Base-by-base conservation (phyloP, 1,140 invertebrate genomes). In the Drosophila santomea region DNA sequence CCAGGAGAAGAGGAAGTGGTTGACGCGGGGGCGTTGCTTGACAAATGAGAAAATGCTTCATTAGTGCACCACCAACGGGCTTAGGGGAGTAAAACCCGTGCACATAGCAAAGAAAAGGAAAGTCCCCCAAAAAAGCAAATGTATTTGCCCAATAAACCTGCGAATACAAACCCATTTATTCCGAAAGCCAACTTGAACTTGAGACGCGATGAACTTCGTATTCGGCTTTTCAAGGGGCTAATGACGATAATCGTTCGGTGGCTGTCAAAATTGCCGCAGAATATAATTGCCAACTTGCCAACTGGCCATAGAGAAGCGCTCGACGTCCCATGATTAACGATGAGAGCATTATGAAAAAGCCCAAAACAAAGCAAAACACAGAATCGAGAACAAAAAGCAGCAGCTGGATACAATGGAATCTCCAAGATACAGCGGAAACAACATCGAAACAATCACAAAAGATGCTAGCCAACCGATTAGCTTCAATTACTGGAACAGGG, bases 201-300 rank as follows among this genome's bases (percentile, higher is more conserved):
- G 80, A 58, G 68, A 72, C 44, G 68, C 32, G n/a, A 8, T 72
- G 67, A 78, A 71, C 68, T 76, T 77, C 56, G 74, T 23, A 72
- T 63, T 41, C 25, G 51, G 39, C 23, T 61, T 67, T 72, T 35
- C 36, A 47, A 20, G 14, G 43, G 56, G 38, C 71, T 86, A 89
- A 89, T 83, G 80, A 89, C 66, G 80, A 89, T 88, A 90, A 88
- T 88, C 80, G 85, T 56, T 68, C 56, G 64, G 74, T 28, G 43
- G 80, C 84, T 88, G 84, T 88, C 84, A 89, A 88, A 88, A 88
- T 72, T 84, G 85, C 85, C 77, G 51, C 57, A 72, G 85, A 85
- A 78, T 88, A 86, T 86, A 89, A 80, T 89, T 80, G 80, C 66
- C 60, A 38, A 39, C 60, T 89, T 80, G 80, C 66, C 60, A 38